phyloP scores from a whole-genome alignment of 2,113 vertebrate genomes.

The Bostrychus sinensis region DNA sequence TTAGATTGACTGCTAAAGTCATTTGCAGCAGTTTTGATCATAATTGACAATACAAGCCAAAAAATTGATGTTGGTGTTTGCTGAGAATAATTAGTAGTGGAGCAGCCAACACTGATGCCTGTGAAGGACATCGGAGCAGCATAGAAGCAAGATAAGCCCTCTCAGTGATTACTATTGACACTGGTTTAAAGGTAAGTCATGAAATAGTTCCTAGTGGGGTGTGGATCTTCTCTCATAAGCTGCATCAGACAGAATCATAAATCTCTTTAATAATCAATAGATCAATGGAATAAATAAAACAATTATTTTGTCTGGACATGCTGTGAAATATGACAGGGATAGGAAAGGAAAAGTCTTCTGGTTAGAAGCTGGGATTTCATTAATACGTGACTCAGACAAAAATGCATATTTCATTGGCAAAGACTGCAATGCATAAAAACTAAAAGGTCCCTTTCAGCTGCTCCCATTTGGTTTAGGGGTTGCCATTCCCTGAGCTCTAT shows the following conservation, averaged over 20 bases:
- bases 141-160: slow-evolving; percentile 67
- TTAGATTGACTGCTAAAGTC: background rate
- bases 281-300: slow-evolving; percentile 8
- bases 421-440: too few relatives aligned
- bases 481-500: too few relatives aligned
- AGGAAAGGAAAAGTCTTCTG: background rate
- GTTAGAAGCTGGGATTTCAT: too few relatives aligned
- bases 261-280: slow-evolving; percentile 27
- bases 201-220: slow-evolving; percentile 49
- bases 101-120: slow-evolving; percentile 40
- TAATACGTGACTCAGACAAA: too few relatives aligned
- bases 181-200: slow-evolving; percentile 63
- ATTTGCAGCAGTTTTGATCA: slow-evolving; percentile 21
- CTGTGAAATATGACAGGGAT: background rate
- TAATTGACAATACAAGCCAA: slow-evolving; percentile 29
- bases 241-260: background rate
- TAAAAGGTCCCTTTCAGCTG: too few relatives aligned
- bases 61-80: slow-evolving; percentile 62
- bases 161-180: slow-evolving; percentile 78
- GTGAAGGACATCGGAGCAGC: slow-evolving; percentile 61
- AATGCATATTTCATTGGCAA: too few relatives aligned
- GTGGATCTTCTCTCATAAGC: slow-evolving; percentile 11
- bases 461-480: too few relatives aligned
- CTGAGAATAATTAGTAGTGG: slow-evolving; percentile 57
- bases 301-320: slow-evolving; percentile 11